Conservation (phyloP, 2,888 invertebrate genomes). For the Zaprionus lineosus region DNA sequence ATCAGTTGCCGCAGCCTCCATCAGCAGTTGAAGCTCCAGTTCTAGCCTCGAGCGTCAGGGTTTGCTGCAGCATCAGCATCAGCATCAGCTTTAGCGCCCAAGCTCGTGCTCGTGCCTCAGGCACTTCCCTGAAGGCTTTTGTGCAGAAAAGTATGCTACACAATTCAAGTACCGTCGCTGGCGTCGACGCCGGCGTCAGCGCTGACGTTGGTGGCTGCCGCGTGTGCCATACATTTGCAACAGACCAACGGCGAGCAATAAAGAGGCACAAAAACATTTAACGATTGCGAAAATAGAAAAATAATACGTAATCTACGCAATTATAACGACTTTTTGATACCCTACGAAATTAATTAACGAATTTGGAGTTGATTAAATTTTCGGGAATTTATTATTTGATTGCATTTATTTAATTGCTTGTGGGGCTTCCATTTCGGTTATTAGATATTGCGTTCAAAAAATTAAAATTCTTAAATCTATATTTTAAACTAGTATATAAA, state of each 20-base stretch:
- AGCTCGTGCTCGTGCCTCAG: no score
- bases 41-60: no score
- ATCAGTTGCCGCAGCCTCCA: conserved; percentile 14
- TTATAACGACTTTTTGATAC: conserved; percentile 39
- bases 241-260: conserved; percentile 36
- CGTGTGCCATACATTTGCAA: conserved; percentile 53
- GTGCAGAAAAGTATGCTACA: conserved; percentile 70
- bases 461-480: no score
- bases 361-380: no score
- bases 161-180: conserved; percentile 64
- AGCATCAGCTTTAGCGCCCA: conserved; percentile 39
- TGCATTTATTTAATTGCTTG: no score
- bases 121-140: conserved; percentile 60
- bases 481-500: no score
- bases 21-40: conserved; percentile 9
- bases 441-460: no score
- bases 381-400: no score
- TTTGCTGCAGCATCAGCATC: conserved; percentile 5
- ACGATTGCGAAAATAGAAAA: conserved; percentile 47
- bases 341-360: no score
- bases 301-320: conserved; percentile 1
- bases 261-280: conserved; percentile 61
- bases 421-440: no score
- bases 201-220: neutral
- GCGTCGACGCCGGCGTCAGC: conserved; percentile 11